phyloP scores from a whole-genome alignment of 2,888 invertebrate species.

The Cantharis flavilabris region DNA sequence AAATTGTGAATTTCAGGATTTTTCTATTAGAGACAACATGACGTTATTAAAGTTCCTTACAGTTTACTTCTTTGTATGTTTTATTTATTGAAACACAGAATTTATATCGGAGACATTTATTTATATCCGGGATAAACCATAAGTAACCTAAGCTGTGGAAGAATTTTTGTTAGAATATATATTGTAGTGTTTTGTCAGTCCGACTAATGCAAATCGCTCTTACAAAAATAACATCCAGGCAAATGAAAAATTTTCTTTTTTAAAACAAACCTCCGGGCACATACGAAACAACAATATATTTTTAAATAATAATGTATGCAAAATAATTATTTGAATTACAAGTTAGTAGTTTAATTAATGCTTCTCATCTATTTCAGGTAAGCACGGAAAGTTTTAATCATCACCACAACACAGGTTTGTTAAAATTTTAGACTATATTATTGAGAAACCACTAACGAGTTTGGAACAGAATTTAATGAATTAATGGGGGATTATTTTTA shows the following conservation, averaged over 20 bases:
- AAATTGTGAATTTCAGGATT: constrained; percentile 26
- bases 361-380: constrained; percentile 6
- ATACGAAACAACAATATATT: background rate
- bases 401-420: background rate
- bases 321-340: background rate
- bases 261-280: no score
- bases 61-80: background rate
- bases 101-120: background rate
- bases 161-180: no score
- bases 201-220: no score
- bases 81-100: background rate
- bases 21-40: constrained; percentile 3
- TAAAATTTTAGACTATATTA: background rate
- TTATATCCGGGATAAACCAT: background rate
- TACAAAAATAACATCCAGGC: no score
- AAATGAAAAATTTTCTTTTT: no score
- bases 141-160: background rate
- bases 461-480: background rate
- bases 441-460: background rate
- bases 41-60: background rate
- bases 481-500: background rate
- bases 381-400: background rate
- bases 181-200: no score
- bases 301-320: background rate
- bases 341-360: background rate